Evolutionary conservation across 2,888 invertebrate genomes (phyloP), one percentile per base, ranked within the genome.

Genomic region (Athalia rosae): DNA sequence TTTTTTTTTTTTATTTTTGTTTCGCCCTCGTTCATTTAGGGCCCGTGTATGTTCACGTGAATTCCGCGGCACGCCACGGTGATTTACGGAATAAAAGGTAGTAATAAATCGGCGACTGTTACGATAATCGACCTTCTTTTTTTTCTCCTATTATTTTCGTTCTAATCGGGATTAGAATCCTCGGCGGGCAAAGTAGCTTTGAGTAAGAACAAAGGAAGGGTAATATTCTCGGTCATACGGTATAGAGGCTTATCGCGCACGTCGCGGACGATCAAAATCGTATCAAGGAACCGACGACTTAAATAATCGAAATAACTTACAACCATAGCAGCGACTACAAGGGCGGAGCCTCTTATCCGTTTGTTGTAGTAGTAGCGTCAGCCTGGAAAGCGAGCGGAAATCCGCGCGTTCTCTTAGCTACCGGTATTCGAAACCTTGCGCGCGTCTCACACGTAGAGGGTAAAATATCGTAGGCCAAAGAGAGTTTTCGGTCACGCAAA

Each of bases 401-500:
- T 63, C 45, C 13, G 13, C 61, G 74, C 62, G 50, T 64, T 78
- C 76, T 71, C n/a, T 28, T 62, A 28, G 67, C 45, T 43, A 9
- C 0, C n/a, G 58, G 71, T 13, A 58, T 56, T 71, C 45, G 13
- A 8, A 45, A 56, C 58, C 71, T 56, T 58, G 56, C 45, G 45
- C 45, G 45, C 11, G 28, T 53, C 48, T 53, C 64, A n/a, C 45
- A 43, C 28, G n/a, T 53, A 9, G 53, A 11, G 4, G 11, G 28
- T 3, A 50, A 62, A 45, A 63, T 45, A n/a, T n/a, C 13, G 59
- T 9, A 58, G 13, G 73, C 48, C 58, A 47, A 6, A 66, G 45
- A 47, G 77, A 67, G 28, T 53, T 69, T 77, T 43, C 50, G 13
- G 85, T 87, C 88, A 88, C 87, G 88, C 88, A 82, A 89, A 87